Conservation (phyloP, 2,113 vertebrate species). For the Hystrix brachyura region DNA sequence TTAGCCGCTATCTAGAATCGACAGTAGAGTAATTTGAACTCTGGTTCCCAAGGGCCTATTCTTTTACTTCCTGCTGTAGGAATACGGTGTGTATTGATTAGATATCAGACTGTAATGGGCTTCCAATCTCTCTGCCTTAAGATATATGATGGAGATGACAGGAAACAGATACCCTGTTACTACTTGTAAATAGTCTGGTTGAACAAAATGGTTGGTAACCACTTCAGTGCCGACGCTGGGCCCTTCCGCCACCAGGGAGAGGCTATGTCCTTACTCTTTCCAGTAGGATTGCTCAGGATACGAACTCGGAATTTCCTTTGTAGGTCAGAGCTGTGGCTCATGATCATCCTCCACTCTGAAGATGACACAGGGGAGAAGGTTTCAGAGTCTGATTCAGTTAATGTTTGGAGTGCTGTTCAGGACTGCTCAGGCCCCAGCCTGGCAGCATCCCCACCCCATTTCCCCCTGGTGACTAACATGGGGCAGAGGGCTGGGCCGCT, state of each 20-base stretch:
- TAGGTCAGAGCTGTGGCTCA: slow-evolving; percentile 64
- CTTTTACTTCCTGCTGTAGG: slow-evolving; percentile 97
- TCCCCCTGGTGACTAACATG: slow-evolving; percentile 20
- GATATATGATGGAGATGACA: slow-evolving; percentile 96
- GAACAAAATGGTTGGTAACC: slow-evolving; percentile 93
- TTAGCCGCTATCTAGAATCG: slow-evolving; percentile 95
- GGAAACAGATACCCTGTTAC: slow-evolving; percentile 95
- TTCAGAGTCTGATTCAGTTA: not conserved
- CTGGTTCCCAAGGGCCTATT: slow-evolving; percentile 95
- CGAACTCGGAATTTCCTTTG: not conserved
- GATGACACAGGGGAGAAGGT: not conserved
- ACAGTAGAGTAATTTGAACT: slow-evolving; percentile 97
- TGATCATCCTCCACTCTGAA: not conserved
- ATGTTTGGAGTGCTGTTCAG: slow-evolving; percentile 65
- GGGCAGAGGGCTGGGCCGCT: not conserved
- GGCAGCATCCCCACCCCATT: slow-evolving; percentile 65
- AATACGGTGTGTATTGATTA: slow-evolving; percentile 98
- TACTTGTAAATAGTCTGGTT: slow-evolving; percentile 94
- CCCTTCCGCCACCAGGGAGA: slow-evolving; percentile 67
- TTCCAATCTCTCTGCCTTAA: slow-evolving; percentile 93
- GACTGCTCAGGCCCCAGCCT: slow-evolving; percentile 72
- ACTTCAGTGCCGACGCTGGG: slow-evolving; percentile 87
- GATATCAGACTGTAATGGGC: slow-evolving; percentile 97
- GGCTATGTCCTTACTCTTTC: slow-evolving; percentile 64
- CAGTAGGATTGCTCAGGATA: slow-evolving; percentile 46